Evolutionary conservation across 64 coral and sea anemone species (phyloP).

Genomic region (Porites australiensis): DNA sequence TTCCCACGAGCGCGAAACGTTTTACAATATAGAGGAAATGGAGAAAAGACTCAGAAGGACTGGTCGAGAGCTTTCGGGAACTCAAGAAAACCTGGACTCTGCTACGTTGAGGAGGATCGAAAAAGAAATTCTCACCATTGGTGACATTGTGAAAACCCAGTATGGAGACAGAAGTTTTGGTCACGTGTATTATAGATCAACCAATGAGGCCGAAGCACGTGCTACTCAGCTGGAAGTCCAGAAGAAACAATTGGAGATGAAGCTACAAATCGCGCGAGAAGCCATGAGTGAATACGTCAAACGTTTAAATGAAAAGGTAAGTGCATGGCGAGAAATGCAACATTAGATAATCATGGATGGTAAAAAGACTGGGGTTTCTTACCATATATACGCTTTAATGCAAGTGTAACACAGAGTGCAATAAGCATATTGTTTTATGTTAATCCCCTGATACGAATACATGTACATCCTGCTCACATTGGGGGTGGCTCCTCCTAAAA

Average conservation of each 20-base stretch:
- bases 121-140: conserved; percentile 74
- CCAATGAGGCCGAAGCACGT: conserved; percentile 23
- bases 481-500: no score
- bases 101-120: conserved; percentile 82
- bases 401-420: no score
- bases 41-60: conserved; percentile 65
- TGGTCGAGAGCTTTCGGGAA: conserved; percentile 44
- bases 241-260: conserved; percentile 85
- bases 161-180: conserved; percentile 44
- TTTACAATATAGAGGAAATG: conserved; percentile 60
- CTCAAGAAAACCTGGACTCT: conserved; percentile 43
- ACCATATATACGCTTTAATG: no score
- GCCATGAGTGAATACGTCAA: conserved; percentile 87
- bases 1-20: conserved; percentile 49
- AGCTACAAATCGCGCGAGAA: conserved; percentile 77
- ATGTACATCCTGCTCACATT: no score
- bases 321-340: neutral
- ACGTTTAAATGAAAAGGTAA: conserved; percentile 82
- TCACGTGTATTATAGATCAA: conserved; percentile 7
- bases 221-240: conserved; percentile 73
- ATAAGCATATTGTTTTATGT: no score
- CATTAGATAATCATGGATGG: no score
- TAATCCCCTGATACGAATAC: no score
- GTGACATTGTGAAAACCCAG: conserved; percentile 81
- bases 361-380: no score